A percentile compares a stretch with the other conserved stretches of the same genome.
These are phyloP conservation scores for Carcharodon carcharias DNA, from an alignment of 2,797 vertebrate species.

Conservation along the genomic window DNA sequence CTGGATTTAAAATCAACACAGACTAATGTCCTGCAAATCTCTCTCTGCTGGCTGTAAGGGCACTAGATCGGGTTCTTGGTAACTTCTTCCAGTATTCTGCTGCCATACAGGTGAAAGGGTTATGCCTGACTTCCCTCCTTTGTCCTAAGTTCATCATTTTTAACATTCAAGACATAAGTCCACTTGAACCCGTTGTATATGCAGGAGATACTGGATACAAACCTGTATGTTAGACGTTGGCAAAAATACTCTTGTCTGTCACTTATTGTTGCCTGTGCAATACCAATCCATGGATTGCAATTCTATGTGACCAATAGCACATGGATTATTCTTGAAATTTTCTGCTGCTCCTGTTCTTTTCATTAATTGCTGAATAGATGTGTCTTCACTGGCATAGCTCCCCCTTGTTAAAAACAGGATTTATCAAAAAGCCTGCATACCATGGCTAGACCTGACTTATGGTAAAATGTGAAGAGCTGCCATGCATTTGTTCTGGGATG, in stretches of 20 bases:
- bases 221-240: neutral
- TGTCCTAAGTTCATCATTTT: neutral
- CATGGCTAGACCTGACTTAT: constrained; percentile 12
- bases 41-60: neutral
- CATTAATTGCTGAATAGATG: constrained; percentile 29
- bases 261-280: constrained; percentile 3
- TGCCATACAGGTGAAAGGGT: neutral
- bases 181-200: neutral
- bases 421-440: constrained; percentile 19
- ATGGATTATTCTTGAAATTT: constrained; percentile 29
- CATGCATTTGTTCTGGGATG: constrained; percentile 26
- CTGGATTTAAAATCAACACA: neutral
- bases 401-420: neutral
- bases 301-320: constrained; percentile 20
- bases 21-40: neutral
- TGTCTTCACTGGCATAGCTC: neutral
- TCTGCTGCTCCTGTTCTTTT: constrained; percentile 5
- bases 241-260: neutral
- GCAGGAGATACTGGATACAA: neutral
- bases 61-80: neutral
- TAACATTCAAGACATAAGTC: neutral
- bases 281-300: constrained; percentile 17
- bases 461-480: constrained; percentile 16
- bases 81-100: neutral
- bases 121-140: neutral